Evolutionary conservation across 2,888 invertebrate species (phyloP), one percentile per base, ranked within the genome.

Genomic region (Chydorus sphaericus): DNA sequence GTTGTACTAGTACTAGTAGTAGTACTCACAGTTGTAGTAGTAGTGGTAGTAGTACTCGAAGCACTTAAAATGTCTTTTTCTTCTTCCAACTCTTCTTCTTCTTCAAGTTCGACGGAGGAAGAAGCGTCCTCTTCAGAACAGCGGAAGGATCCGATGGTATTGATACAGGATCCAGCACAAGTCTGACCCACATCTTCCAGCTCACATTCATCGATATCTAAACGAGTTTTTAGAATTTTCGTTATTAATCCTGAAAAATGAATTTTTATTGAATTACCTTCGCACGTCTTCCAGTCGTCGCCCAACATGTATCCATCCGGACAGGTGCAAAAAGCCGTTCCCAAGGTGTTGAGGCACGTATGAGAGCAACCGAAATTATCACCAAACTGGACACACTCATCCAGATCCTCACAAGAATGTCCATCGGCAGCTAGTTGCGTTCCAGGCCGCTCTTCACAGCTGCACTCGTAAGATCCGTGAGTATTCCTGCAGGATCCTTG

Each of bases 401-500:
- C 71, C 4, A 72, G 64, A 59, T 76, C 76, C 77, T 73, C 71
- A 62, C 79, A 80, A 33, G 74, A 72, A 65, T 75, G 77, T 64
- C 73, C 73, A 70, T 81, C 77, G 28, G 66, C 60, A 8, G 71
- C 70, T 62, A 81, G 70, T 63, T 70, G 70, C 57, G 79, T 79
- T 57, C 80, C 80, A n/a, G 75, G 73, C 38, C 78, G 69, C 60
- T 72, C 69, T 56, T 69, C 69, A 64, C 80, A 81, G 57, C 73
- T 71, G 65, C 80, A 81, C 60, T 67, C 67, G 68, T 78, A 80
- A 59, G 74, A 71, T 37, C 80, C 79, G 62, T 72, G 70, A 37
- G 71, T 72, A 66, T 81, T 81, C 59, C 67, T 66, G 65, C 81
- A 82, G 39, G 70, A 71, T 62, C 78, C 79, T 66, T 81, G 77